Percentiles rank a stretch among this genome's conserved stretches.
These are phyloP conservation scores for Amblyopsis hoosieri DNA, from an alignment of 2,797 vertebrate species.

Conservation along the genomic window DNA sequence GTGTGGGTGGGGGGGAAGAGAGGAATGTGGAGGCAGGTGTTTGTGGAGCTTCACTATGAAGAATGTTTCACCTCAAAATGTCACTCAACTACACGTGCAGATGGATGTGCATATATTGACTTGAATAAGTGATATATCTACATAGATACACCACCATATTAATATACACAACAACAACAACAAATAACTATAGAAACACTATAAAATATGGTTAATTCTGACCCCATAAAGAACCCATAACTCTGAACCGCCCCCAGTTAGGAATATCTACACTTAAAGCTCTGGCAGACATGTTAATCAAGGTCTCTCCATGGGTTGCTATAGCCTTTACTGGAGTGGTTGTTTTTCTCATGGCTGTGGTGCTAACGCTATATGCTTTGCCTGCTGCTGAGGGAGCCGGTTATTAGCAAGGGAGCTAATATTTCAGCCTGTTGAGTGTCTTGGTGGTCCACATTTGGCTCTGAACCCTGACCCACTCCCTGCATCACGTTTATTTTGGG, in stretches of 20 bases:
- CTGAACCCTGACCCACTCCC: constrained; percentile 48
- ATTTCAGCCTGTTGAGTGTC: constrained; percentile 88
- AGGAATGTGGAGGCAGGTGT: constrained; percentile 65
- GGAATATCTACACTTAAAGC: constrained; percentile 35
- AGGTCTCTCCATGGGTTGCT: constrained; percentile 39
- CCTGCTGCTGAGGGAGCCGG: constrained; percentile 59
- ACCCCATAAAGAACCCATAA: too few relatives aligned
- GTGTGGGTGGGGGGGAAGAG: constrained; percentile 35
- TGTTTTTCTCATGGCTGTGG: constrained; percentile 53
- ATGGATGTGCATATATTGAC: not conserved
- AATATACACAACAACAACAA: too few relatives aligned
- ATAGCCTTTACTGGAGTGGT: constrained; percentile 33
- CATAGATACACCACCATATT: not conserved
- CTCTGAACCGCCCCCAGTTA: too few relatives aligned
- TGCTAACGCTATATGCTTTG: constrained; percentile 40
- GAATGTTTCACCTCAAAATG: constrained; percentile 12
- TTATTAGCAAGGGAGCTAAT: constrained; percentile 81
- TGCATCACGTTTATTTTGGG: constrained; percentile 62
- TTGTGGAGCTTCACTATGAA: constrained; percentile 55
- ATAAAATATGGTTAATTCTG: too few relatives aligned
- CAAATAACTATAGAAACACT: too few relatives aligned
- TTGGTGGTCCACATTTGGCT: constrained; percentile 83
- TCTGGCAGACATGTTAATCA: constrained; percentile 55
- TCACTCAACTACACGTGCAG: not conserved
- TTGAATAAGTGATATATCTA: not conserved